phyloP scores from a whole-genome alignment of 2,888 invertebrate species.

The Hecatera dysodea region DNA sequence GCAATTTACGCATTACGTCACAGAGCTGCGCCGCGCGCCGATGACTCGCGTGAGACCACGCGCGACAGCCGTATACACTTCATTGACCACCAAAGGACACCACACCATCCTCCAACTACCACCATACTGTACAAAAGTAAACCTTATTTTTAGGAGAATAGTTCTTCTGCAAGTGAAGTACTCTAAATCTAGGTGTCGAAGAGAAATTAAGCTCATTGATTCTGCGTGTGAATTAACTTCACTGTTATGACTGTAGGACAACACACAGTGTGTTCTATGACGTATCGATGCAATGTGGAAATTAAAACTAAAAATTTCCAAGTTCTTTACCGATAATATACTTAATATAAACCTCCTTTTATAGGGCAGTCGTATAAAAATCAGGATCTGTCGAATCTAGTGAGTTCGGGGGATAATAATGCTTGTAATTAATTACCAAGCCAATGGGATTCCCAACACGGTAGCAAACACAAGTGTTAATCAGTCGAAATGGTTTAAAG shows the following conservation, averaged over 20 bases:
- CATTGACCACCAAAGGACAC: constrained; percentile 66
- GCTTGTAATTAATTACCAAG: too few relatives aligned
- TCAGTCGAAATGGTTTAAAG: too few relatives aligned
- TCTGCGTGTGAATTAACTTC: constrained; percentile 6
- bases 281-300: not conserved
- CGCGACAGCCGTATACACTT: constrained; percentile 43
- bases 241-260: not conserved
- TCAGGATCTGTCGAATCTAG: too few relatives aligned
- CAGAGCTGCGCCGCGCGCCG: constrained; percentile 40
- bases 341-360: too few relatives aligned
- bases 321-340: too few relatives aligned
- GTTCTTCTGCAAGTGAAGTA: not conserved
- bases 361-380: too few relatives aligned
- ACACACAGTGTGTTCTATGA: not conserved
- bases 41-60: constrained; percentile 55
- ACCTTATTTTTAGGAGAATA: not conserved
- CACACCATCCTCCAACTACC: not conserved
- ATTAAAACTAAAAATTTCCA: too few relatives aligned
- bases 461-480: too few relatives aligned
- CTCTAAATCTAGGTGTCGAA: not conserved
- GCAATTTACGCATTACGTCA: constrained; percentile 65
- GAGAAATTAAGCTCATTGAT: constrained; percentile 8
- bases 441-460: too few relatives aligned
- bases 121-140: not conserved
- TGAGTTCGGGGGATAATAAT: too few relatives aligned